A percentile compares a stretch with the other conserved stretches of the same genome.
Evolutionary conservation across 2,797 vertebrate genomes (phyloP).

Genomic region (Zonotrichia albicollis): DNA sequence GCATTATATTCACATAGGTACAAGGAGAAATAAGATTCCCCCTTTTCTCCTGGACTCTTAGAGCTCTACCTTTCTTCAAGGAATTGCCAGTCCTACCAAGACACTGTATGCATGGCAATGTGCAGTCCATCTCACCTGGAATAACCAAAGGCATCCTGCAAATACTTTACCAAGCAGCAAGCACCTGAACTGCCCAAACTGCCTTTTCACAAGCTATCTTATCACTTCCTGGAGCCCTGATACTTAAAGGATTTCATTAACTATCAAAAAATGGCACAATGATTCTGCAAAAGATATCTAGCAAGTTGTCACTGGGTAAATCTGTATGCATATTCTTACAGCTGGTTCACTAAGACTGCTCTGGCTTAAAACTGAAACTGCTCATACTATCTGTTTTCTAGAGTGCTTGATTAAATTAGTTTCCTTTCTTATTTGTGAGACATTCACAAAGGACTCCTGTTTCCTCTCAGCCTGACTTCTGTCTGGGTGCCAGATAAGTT

Average conservation of each 20-base stretch:
- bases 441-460: slow-evolving; percentile 3
- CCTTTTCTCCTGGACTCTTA: background rate
- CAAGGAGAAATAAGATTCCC: background rate
- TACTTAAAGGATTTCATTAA: background rate
- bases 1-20: background rate
- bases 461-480: background rate
- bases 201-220: background rate
- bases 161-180: background rate
- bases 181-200: background rate
- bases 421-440: background rate
- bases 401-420: background rate
- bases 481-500: slow-evolving; percentile 6
- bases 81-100: background rate
- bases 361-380: background rate
- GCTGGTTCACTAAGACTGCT: background rate
- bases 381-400: background rate
- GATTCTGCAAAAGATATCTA: background rate
- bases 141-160: background rate
- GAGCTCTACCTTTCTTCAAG: background rate
- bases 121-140: background rate
- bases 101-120: background rate
- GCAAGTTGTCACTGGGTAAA: background rate
- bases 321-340: background rate
- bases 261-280: background rate
- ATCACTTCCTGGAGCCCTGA: background rate